These are phyloP conservation scores for Chironomus tentans DNA, from an alignment of 2,888 invertebrate species.

Conservation along the genomic window DNA sequence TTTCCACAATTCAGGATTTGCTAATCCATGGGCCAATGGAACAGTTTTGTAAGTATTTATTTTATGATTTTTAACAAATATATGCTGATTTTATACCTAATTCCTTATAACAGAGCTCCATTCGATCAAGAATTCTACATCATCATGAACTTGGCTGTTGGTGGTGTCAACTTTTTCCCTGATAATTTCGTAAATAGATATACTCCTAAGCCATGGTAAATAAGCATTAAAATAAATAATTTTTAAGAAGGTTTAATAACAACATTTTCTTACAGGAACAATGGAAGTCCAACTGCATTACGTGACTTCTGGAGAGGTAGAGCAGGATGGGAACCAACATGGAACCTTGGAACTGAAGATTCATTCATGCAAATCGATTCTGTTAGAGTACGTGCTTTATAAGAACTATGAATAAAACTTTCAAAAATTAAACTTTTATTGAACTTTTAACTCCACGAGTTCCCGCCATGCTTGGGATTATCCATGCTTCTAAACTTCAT, in stretches of 20 bases:
- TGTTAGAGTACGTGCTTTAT: constrained; percentile 51
- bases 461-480: too few relatives aligned
- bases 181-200: constrained; percentile 40
- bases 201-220: constrained; percentile 13
- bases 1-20: constrained; percentile 44
- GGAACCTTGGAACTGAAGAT: constrained; percentile 45
- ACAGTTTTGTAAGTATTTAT: constrained; percentile 42
- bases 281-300: constrained; percentile 38
- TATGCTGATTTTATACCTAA: too few relatives aligned
- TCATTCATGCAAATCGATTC: constrained; percentile 58
- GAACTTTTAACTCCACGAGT: too few relatives aligned
- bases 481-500: too few relatives aligned
- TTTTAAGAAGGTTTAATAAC: too few relatives aligned
- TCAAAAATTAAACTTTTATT: too few relatives aligned
- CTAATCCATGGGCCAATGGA: constrained; percentile 50
- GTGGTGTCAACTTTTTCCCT: constrained; percentile 57
- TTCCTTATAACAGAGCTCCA: constrained; percentile 42
- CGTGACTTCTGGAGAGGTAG: constrained; percentile 55
- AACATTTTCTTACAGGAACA: neutral
- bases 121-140: constrained; percentile 59
- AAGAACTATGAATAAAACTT: neutral
- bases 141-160: constrained; percentile 58
- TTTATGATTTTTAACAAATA: too few relatives aligned
- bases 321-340: constrained; percentile 49
- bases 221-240: too few relatives aligned